Conservation (phyloP, 2,113 vertebrate genomes). For the Nothoprocta pentlandii region DNA sequence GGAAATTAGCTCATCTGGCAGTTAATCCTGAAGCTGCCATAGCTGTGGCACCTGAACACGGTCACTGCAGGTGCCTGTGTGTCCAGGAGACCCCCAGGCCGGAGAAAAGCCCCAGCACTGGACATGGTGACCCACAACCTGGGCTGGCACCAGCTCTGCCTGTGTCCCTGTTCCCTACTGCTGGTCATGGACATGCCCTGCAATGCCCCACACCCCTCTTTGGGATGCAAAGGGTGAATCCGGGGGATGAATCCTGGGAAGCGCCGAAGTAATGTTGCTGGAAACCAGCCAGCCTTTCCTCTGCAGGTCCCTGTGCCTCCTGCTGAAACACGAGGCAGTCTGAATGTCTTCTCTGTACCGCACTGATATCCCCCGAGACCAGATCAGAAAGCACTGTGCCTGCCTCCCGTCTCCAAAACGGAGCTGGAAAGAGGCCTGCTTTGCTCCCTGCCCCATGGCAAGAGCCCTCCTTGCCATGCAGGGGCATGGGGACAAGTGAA, state of each 20-base stretch:
- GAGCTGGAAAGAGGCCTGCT: neutral
- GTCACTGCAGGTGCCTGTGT: rapidly evolving
- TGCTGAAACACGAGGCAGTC: neutral
- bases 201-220: neutral
- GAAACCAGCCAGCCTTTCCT: neutral
- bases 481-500: neutral
- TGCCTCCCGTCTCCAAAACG: neutral
- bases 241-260: neutral
- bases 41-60: neutral
- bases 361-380: neutral
- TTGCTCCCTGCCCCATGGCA: rapidly evolving
- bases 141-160: neutral
- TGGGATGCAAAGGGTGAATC: neutral
- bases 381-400: neutral
- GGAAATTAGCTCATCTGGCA: neutral
- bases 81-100: neutral
- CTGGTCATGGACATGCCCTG: rapidly evolving
- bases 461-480: neutral
- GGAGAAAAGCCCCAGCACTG: neutral
- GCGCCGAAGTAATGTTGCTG: neutral
- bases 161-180: neutral
- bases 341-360: neutral
- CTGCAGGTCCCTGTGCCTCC: neutral
- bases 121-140: neutral
- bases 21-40: neutral